Percentiles rank a stretch among this genome's conserved stretches.
Conservation (phyloP, 2,113 vertebrate genomes). For the Megaceryle maxima region DNA sequence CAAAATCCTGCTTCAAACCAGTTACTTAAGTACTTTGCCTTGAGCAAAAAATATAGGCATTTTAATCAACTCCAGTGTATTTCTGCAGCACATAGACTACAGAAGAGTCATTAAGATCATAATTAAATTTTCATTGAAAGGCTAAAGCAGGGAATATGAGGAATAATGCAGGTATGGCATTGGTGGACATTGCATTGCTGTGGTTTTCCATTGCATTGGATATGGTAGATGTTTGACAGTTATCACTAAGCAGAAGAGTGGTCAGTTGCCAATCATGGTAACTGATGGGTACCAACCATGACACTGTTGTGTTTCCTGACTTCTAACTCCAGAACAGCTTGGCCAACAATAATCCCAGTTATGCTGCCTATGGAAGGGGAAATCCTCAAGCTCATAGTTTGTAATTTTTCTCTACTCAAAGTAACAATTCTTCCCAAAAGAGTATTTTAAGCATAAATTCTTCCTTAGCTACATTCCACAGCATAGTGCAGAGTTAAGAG, state of each 20-base stretch:
- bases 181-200: neutral
- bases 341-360: neutral
- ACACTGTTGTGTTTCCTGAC: neutral
- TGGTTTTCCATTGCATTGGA: neutral
- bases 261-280: neutral
- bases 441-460: neutral
- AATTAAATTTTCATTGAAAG: neutral
- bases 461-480: neutral
- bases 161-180: neutral
- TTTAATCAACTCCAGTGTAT: slow-evolving; percentile 2
- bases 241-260: neutral
- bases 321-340: neutral
- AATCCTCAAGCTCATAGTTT: neutral
- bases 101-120: neutral
- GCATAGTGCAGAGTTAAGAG: neutral
- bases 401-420: neutral
- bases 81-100: neutral
- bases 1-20: neutral
- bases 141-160: neutral
- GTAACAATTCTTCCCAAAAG: neutral
- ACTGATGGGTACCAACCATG: neutral
- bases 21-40: neutral
- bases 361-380: neutral
- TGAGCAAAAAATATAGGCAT: neutral
- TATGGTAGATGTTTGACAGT: neutral